Evolutionary conservation across 2,113 vertebrate genomes (phyloP).

Genomic region (Condylura cristata): DNA sequence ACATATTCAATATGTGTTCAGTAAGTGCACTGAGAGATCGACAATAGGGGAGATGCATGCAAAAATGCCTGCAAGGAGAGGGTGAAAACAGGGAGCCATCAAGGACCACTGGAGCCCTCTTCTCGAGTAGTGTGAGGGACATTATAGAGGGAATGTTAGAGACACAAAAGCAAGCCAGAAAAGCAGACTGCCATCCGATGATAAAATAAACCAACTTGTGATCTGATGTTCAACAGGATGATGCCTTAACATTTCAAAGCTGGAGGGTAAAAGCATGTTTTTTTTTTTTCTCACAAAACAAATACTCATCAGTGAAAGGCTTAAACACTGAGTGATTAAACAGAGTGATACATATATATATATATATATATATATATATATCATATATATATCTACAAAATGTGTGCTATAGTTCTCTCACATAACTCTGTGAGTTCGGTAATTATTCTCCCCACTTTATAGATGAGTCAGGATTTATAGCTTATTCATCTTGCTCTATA

Average conservation of each 20-base stretch:
- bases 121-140: rapidly evolving
- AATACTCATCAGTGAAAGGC: background rate
- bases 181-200: background rate
- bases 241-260: background rate
- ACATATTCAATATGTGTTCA: background rate
- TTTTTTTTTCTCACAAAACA: background rate
- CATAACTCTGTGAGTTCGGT: background rate
- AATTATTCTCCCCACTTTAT: background rate
- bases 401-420: too few relatives aligned
- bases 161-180: background rate
- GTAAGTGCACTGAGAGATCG: background rate
- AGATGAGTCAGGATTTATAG: background rate
- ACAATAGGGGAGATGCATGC: rapidly evolving
- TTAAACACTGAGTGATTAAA: background rate
- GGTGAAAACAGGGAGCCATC: background rate
- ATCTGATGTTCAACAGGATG: background rate
- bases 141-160: background rate
- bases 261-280: background rate
- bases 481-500: background rate
- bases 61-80: background rate
- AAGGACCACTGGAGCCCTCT: background rate
- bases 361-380: too few relatives aligned
- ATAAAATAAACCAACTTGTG: background rate
- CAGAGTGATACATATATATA: too few relatives aligned
- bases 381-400: too few relatives aligned